phyloP scores from a whole-genome alignment of 2,888 invertebrate species.

The Micropterix aruncella region DNA sequence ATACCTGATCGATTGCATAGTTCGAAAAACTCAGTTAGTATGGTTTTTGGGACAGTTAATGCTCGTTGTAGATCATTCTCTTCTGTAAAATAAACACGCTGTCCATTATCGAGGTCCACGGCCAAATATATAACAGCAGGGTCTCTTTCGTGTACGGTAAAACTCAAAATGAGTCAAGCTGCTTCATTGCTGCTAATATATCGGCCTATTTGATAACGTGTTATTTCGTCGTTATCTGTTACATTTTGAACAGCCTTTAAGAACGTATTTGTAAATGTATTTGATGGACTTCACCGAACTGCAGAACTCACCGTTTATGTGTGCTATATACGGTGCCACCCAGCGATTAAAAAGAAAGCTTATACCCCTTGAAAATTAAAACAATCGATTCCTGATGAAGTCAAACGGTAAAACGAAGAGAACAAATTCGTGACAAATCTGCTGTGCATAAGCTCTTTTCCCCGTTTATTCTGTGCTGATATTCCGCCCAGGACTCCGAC shows the following conservation, averaged over 20 bases:
- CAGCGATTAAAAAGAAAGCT: too few species aligned
- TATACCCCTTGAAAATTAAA: too few species aligned
- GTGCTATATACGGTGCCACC: background rate
- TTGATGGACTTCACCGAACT: background rate
- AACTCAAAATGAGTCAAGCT: background rate
- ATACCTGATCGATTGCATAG: background rate
- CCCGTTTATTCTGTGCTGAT: too few species aligned
- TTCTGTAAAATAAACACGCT: slow-evolving; percentile 1
- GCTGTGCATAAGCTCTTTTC: too few species aligned
- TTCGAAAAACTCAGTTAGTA: background rate
- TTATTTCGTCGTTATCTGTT: background rate
- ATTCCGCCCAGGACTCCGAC: too few species aligned
- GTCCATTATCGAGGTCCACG: background rate
- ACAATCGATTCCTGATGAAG: too few species aligned
- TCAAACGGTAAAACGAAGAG: too few species aligned
- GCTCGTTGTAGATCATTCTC: background rate
- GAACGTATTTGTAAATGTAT: background rate
- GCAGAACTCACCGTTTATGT: background rate
- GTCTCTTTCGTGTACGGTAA: background rate
- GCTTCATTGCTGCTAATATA: background rate
- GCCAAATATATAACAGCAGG: background rate
- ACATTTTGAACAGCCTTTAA: background rate
- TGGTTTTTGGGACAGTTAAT: background rate
- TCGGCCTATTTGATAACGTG: background rate
- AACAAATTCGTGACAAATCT: too few species aligned